Base-by-base conservation (phyloP, 2,797 vertebrate species). In the Remorina albescens region DNA sequence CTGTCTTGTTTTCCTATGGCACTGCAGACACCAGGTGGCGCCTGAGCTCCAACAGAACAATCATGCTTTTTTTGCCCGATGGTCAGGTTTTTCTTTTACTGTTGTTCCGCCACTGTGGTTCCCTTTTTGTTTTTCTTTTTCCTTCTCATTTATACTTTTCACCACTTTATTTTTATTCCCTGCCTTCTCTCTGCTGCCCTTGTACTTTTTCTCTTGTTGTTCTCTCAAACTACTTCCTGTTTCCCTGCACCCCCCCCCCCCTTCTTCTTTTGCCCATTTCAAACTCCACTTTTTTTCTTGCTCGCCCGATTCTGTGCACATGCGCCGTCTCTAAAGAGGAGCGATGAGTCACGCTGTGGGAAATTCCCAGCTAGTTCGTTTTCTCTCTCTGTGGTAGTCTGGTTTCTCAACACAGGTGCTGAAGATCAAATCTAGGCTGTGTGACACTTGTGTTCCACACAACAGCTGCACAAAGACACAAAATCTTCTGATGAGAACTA, bases 281-380 rank as follows among this genome's bases (percentile, higher is more conserved):
- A 5, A 32, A 66, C 84, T 65, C 85, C 84, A 64, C 67, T 72
- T 76, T 74, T 75, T 71, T 16, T 28, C 16, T 46, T 6, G 58
- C 80, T 78, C 87, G 84, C 84, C 79, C 76, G 67, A 82, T 50
- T 79, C 67, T 47, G 60, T 54, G 87, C 92, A 75, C 91, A 91
- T 92, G 93, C 87, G 89, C 86, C 0, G 28, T 87, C 13, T 77
- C 79, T 77, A 58, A 71, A 82, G 69, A 80, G 74, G 68, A 70
- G 85, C 74, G 25, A 86, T 94, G 92, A 95, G 90, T 95, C 94
- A 95, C 88, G 58, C 87, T 90, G 84, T 91, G 93, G 95, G 95
- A 95, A 95, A 94, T 95, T 95, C 94, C 95, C 93, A 92, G 86
- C 88, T 82, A 47, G 62, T 58, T 60, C 60, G 60, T 63, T 70